A percentile compares a stretch with the other conserved stretches of the same genome.
Conservation (phyloP, 2,888 invertebrate genomes). For the Drosophila gaucha region DNA sequence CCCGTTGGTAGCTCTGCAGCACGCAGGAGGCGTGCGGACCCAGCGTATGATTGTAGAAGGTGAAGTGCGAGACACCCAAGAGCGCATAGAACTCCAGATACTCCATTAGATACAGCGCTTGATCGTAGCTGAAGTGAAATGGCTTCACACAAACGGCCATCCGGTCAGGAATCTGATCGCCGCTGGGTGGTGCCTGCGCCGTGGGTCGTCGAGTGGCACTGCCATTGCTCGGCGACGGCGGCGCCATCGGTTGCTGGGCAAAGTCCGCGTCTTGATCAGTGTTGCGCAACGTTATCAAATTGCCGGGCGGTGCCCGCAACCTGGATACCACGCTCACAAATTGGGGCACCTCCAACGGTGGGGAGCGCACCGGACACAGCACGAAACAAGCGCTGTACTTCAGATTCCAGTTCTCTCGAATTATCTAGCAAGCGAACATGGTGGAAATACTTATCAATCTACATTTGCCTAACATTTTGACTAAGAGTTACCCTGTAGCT, state of each 20-base stretch:
- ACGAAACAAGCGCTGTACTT: conserved; percentile 96
- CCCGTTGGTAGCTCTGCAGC: conserved; percentile 87
- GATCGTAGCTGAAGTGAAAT: conserved; percentile 94
- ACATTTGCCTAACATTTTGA: too few species aligned
- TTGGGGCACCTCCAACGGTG: conserved; percentile 87
- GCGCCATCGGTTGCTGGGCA: conserved; percentile 7
- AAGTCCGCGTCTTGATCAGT: conserved; percentile 85
- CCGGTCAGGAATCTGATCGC: conserved; percentile 85
- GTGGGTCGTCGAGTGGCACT: conserved; percentile 11
- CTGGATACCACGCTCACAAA: conserved; percentile 90
- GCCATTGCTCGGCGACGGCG: background rate
- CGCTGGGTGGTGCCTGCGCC: conserved; percentile 64
- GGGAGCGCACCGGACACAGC: conserved; percentile 89
- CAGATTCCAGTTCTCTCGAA: conserved; percentile 96
- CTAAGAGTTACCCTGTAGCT: too few species aligned
- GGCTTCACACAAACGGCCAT: conserved; percentile 95
- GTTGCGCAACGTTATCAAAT: conserved; percentile 88
- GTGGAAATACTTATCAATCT: too few species aligned
- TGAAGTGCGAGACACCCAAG: conserved; percentile 94
- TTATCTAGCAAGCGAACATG: conserved; percentile 86
- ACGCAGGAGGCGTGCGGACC: conserved; percentile 92
- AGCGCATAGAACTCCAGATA: conserved; percentile 94
- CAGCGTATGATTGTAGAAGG: conserved; percentile 95
- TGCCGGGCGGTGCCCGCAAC: conserved; percentile 87
- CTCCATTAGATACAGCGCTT: conserved; percentile 93